Evolutionary conservation across 2,888 invertebrate species (phyloP), one percentile per base, ranked within the genome.

Genomic region (Clepsis dumicolana): DNA sequence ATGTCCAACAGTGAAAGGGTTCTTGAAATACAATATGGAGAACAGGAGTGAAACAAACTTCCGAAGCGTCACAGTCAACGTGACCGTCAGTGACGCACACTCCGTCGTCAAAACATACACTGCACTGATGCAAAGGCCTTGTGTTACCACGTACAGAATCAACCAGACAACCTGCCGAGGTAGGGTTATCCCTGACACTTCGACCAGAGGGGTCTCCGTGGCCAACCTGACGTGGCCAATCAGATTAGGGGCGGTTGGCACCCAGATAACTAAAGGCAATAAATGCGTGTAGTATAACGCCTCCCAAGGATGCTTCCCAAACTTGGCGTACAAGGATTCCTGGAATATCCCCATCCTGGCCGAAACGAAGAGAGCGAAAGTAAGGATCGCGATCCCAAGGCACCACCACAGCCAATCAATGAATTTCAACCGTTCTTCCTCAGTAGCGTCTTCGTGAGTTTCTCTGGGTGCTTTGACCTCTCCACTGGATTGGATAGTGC

Each of bases 261-360:
- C 75, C 94, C 99, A 99, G 71, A 97, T 96, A 4, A 99, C 98
- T 72, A 99, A 86, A 0, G 99, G 98, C 66, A 99, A 85, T 64
- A 97, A 94, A 93, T 99, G 99, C 94, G 98, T 97, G 80, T 96
- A 98, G 90, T 95, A 98, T 0, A 98, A 87, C 1, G 98, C 97
- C 88, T 98, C 98, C 82, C 96, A 95, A 0, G 99, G 98, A 93
- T 98, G 97, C 87, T 99, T 99, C 57, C 99, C 99, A 87, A 97
- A 95, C 70, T 95, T 95, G 29, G 94, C 93, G 82, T 98, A 98
- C 3, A 99, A 87, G 0, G 96, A 96, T 90, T 99, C 99, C 86
- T 99, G 99, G 88, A 97, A 98, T 70, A 98, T 96, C 1, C 99
- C 99, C 98, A 99, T 98, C 76, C 98, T 94, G 0, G 99, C 98